Evolutionary conservation across 2,113 vertebrate species (phyloP).

Genomic region (Circaetus gallicus): DNA sequence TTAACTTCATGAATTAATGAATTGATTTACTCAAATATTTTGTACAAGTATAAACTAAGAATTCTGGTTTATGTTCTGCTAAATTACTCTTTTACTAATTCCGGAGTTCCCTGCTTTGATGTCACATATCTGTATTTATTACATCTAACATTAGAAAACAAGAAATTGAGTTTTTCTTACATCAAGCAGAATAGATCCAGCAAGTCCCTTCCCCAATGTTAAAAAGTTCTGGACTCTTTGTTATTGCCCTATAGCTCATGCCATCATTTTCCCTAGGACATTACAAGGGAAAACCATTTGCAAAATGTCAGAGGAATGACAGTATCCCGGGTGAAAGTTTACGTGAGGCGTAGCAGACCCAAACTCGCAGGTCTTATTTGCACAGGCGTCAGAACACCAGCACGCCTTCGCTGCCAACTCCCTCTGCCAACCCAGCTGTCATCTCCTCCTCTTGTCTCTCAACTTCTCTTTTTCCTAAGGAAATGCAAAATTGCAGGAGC

Average conservation of each 20-base stretch:
- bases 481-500: background rate
- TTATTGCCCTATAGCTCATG: background rate
- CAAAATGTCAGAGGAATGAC: background rate
- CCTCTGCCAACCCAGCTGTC: background rate
- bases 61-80: background rate
- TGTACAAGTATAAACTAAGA: background rate
- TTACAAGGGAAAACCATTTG: background rate
- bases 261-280: background rate
- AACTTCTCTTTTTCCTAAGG: background rate
- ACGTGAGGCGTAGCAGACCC: fast-evolving
- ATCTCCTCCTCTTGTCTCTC: background rate
- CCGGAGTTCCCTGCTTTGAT: background rate
- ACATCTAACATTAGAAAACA: background rate
- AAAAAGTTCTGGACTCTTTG: background rate
- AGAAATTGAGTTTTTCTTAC: background rate
- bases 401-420: background rate
- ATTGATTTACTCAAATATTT: background rate
- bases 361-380: background rate
- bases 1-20: background rate
- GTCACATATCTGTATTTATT: background rate
- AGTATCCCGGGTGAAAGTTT: background rate
- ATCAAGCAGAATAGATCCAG: background rate
- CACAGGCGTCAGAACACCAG: background rate
- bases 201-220: fast-evolving
- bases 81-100: background rate